phyloP scores from a whole-genome alignment of 2,113 vertebrate genomes.

The Copsychus sechellarum region DNA sequence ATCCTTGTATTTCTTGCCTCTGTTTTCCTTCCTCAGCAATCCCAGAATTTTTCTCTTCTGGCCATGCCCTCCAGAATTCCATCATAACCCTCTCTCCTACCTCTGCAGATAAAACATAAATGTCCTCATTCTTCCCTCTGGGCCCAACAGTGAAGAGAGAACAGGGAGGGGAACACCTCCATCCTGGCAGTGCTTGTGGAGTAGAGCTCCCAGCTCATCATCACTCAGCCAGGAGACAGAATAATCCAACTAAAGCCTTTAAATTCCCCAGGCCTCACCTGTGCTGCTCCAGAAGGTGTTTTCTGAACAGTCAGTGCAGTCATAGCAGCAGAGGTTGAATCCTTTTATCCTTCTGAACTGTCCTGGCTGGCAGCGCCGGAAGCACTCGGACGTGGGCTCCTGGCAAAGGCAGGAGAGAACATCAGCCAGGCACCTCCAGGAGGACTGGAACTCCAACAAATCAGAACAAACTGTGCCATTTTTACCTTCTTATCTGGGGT shows the following conservation, averaged over 20 bases:
- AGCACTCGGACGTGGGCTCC: slow-evolving; percentile 84
- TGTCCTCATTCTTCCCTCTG: not conserved
- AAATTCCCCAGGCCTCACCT: slow-evolving; percentile 37
- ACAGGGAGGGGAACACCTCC: not conserved
- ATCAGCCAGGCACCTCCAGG: not conserved
- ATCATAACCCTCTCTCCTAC: not conserved
- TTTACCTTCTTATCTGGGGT: slow-evolving; percentile 64
- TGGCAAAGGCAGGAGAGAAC: not conserved
- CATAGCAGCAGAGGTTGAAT: slow-evolving; percentile 81
- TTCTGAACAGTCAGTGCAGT: slow-evolving; percentile 83
- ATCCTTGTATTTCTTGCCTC: not conserved
- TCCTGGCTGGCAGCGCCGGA: slow-evolving; percentile 75
- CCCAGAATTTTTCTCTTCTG: not conserved
- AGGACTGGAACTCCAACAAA: rapidly evolving
- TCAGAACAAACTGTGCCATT: rapidly evolving
- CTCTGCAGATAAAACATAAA: not conserved
- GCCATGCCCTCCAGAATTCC: not conserved
- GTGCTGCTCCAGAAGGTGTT: slow-evolving; percentile 75
- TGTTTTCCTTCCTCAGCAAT: not conserved
- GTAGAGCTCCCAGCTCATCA: not conserved
- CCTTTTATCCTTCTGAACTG: slow-evolving; percentile 71
- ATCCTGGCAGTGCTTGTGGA: not conserved
- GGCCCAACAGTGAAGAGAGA: not conserved
- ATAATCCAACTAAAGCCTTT: not conserved
- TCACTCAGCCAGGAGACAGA: not conserved